Percentiles rank a stretch among this genome's conserved stretches.
phyloP scores from a whole-genome alignment of 2,113 vertebrate genomes.

The Erythrocercus mccallii region DNA sequence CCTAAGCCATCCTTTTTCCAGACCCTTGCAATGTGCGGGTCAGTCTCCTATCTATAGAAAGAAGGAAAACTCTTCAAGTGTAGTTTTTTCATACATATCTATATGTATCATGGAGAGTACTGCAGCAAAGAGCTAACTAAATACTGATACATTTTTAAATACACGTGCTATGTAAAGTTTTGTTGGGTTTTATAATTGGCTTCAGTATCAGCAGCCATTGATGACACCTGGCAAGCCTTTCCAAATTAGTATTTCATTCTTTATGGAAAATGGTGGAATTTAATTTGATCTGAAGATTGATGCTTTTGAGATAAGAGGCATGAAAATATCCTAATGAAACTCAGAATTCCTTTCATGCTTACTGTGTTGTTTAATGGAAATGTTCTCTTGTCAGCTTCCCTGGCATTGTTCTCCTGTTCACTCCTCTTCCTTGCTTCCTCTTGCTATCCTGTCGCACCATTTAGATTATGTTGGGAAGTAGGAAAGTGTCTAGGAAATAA shows the following conservation, averaged over 20 bases:
- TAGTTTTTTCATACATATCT: background rate
- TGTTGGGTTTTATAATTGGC: background rate
- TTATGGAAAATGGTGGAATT: background rate
- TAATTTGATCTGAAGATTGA: background rate
- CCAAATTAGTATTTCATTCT: background rate
- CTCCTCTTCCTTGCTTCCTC: background rate
- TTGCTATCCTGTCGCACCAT: background rate
- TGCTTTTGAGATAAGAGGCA: background rate
- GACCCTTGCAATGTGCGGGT: background rate
- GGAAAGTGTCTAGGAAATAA: background rate
- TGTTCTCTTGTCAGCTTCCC: background rate
- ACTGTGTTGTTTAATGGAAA: background rate
- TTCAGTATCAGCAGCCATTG: background rate
- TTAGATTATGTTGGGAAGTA: background rate
- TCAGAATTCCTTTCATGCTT: background rate
- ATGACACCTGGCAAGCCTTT: background rate
- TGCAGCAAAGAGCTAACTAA: background rate
- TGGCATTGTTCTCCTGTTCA: background rate
- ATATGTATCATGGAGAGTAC: background rate
- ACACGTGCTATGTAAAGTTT: background rate
- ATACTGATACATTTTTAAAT: background rate
- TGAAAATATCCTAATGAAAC: background rate
- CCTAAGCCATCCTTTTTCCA: background rate
- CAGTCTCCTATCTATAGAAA: background rate
- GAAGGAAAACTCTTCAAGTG: background rate